Conservation (phyloP, 2,888 invertebrate species). For the Rhingia rostrata region DNA sequence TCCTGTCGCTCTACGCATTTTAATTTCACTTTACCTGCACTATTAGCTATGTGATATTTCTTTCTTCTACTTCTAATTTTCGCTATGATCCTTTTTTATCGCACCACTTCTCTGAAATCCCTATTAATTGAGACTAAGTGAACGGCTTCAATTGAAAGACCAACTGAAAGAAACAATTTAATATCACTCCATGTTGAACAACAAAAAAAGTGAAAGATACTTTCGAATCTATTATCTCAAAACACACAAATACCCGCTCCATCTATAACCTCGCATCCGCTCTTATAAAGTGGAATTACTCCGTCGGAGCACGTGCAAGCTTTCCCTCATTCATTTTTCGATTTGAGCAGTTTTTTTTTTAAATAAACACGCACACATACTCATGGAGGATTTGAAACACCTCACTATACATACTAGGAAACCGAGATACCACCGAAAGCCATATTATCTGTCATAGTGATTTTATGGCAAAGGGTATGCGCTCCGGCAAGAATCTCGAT, state of each 20-base stretch:
- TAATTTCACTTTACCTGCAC: neutral
- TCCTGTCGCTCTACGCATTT: slow-evolving; percentile 28
- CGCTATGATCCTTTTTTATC: neutral
- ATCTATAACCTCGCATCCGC: slow-evolving; percentile 1
- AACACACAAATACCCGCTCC: neutral
- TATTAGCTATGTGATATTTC: neutral
- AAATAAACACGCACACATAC: slow-evolving; percentile 24
- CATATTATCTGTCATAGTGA: slow-evolving; percentile 54
- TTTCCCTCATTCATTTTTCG: neutral
- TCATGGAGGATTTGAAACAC: slow-evolving; percentile 15
- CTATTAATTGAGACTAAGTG: neutral
- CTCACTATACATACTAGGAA: slow-evolving; percentile 9
- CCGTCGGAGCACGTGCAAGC: neutral
- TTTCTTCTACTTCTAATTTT: neutral
- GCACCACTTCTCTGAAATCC: neutral
- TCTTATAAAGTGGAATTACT: slow-evolving; percentile 4
- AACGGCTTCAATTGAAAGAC: neutral
- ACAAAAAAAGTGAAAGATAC: neutral
- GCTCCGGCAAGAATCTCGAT: slow-evolving; percentile 19
- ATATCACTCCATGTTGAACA: neutral
- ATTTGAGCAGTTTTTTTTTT: slow-evolving; percentile 20
- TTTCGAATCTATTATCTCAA: slow-evolving; percentile 1
- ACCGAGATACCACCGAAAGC: slow-evolving; percentile 31
- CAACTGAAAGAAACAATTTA: neutral
- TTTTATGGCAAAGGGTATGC: slow-evolving; percentile 31